Conservation (phyloP, 1,140 invertebrate genomes). For the Orius laevigatus region DNA sequence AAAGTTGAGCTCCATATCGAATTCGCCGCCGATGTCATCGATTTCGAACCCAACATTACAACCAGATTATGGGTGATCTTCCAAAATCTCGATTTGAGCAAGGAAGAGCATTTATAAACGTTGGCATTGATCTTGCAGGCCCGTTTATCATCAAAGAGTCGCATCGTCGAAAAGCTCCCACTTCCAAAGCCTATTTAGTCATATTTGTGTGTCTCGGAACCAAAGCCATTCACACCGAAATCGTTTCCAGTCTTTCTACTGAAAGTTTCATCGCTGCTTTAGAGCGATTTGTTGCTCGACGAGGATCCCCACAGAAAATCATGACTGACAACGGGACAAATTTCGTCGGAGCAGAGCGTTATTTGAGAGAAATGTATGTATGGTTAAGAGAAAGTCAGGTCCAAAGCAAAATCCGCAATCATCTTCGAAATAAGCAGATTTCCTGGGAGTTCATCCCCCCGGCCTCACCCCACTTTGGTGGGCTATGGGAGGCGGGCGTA, state of each 20-base stretch:
- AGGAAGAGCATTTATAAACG: conserved; percentile 12
- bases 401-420: conserved; percentile 11
- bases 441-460: too few relatives aligned
- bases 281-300: conserved; percentile 21
- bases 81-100: conserved; percentile 15
- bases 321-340: conserved; percentile 23
- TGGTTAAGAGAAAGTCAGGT: background rate
- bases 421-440: too few relatives aligned
- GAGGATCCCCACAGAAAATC: conserved; percentile 14
- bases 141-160: conserved; percentile 14
- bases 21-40: conserved; percentile 96
- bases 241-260: conserved; percentile 19
- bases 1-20: conserved; percentile 99
- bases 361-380: conserved; percentile 3
- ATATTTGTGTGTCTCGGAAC: conserved; percentile 22
- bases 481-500: too few relatives aligned
- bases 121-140: conserved; percentile 20
- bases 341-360: conserved; percentile 18
- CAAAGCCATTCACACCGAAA: conserved; percentile 22
- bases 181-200: conserved; percentile 22
- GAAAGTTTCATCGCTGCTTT: conserved; percentile 21
- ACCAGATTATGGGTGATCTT: conserved; percentile 23
- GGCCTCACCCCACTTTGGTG: too few relatives aligned
- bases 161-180: conserved; percentile 11
- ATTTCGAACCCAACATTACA: too few relatives aligned